Conservation (phyloP, 2,888 invertebrate species). For the Cephonodes hylas region DNA sequence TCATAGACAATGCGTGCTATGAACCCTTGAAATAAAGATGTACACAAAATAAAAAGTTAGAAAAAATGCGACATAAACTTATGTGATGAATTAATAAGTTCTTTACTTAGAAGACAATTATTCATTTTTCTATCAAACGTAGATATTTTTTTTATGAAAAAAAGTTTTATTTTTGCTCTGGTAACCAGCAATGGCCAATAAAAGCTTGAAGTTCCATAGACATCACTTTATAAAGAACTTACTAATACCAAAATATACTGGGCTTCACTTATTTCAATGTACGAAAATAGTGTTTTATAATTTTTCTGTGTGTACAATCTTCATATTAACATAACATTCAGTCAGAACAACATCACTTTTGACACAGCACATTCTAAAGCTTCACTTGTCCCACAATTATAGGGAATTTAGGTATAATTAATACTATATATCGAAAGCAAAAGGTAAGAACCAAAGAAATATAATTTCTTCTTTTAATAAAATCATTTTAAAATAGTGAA, state of each 20-base stretch:
- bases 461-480: too few species aligned
- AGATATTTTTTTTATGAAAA: not conserved
- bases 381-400: not conserved
- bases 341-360: conserved; percentile 14
- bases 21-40: conserved; percentile 39
- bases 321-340: conserved; percentile 29
- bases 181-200: not conserved
- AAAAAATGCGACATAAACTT: not conserved
- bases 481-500: too few species aligned
- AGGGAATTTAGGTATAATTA: too few species aligned
- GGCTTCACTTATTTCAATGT: not conserved
- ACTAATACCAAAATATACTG: not conserved
- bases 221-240: not conserved
- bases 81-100: not conserved
- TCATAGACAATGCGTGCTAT: conserved; percentile 58
- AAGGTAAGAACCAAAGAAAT: too few species aligned
- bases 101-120: not conserved
- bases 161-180: not conserved
- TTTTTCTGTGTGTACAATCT: conserved; percentile 23
- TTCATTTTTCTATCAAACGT: not conserved
- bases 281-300: not conserved
- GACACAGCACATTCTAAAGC: conserved; percentile 9
- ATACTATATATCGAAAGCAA: too few species aligned
- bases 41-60: conserved; percentile 35
- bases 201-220: not conserved